Percentiles rank a stretch among this genome's conserved stretches.
These are phyloP conservation scores for Lamellibrachia columna DNA, from an alignment of 2,888 invertebrate genomes.

Conservation along the genomic window DNA sequence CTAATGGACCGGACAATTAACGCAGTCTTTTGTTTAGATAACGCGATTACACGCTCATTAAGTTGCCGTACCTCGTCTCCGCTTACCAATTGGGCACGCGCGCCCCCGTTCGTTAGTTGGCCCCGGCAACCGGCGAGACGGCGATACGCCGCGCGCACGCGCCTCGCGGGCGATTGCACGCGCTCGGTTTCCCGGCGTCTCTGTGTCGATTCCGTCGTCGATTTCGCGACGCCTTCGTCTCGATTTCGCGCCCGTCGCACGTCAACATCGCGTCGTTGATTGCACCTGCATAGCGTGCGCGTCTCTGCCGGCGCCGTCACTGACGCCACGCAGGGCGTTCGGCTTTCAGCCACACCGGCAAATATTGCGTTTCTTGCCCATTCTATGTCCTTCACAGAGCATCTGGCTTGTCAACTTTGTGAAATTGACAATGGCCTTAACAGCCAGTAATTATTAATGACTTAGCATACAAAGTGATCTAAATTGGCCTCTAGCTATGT, in stretches of 20 bases:
- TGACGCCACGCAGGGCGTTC: background rate
- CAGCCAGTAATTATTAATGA: background rate
- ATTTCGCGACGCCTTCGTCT: background rate
- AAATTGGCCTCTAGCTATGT: background rate
- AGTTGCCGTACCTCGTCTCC: background rate
- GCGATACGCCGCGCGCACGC: background rate
- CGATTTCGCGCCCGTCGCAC: background rate
- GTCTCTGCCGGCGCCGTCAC: background rate
- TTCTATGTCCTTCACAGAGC: background rate
- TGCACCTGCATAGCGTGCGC: background rate
- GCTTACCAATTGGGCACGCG: conserved; percentile 16
- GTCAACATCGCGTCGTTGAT: background rate
- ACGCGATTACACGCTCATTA: conserved; percentile 16
- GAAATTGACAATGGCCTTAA: background rate
- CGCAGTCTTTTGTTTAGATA: conserved; percentile 4
- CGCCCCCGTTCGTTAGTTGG: background rate
- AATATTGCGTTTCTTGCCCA: background rate
- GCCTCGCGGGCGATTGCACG: conserved; percentile 16
- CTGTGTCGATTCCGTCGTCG: background rate
- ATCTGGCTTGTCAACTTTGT: no score
- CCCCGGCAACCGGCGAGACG: background rate
- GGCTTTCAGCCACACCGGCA: background rate
- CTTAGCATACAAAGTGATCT: background rate
- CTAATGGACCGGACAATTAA: conserved; percentile 16
- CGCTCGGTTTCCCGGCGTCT: background rate